Evolutionary conservation across 2,888 invertebrate genomes (phyloP).

Genomic region (Azorinus chamasolen): DNA sequence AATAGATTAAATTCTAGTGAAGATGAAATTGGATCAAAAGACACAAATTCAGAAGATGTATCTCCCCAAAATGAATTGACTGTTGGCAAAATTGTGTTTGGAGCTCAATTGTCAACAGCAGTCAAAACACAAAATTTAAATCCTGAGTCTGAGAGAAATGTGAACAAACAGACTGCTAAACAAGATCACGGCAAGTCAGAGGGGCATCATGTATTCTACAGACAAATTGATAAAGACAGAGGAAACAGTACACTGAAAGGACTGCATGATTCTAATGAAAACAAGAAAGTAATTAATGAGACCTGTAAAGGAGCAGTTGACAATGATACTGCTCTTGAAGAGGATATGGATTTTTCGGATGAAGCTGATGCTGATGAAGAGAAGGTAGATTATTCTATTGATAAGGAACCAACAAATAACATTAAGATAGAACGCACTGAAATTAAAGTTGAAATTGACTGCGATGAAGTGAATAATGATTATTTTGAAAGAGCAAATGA

Average conservation of each 20-base stretch:
- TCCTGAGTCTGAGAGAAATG: too few relatives aligned
- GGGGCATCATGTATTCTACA: too few relatives aligned
- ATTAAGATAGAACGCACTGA: conserved; percentile 9
- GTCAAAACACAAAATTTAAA: background rate
- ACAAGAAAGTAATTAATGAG: background rate
- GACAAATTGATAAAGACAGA: too few relatives aligned
- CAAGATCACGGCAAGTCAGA: too few relatives aligned
- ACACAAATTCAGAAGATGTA: too few relatives aligned
- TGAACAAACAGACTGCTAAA: too few relatives aligned
- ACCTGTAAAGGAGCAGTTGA: conserved; percentile 16
- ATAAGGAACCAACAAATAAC: too few relatives aligned
- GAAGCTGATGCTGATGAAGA: conserved; percentile 16
- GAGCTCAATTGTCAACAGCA: too few relatives aligned
- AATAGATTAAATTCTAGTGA: too few relatives aligned
- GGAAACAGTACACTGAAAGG: too few relatives aligned
- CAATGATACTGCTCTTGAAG: conserved; percentile 13
- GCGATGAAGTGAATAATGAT: background rate
- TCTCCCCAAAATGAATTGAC: background rate
- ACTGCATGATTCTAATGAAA: conserved; percentile 1
- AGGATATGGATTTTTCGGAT: conserved; percentile 28
- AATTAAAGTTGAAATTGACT: conserved; percentile 18
- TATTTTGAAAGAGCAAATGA: conserved; percentile 15
- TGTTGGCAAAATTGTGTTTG: background rate
- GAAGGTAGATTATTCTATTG: conserved; percentile 8
- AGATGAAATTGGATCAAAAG: too few relatives aligned